Evolutionary conservation across 2,797 vertebrate genomes (phyloP).

Genomic region (Craterocephalus amniculus): DNA sequence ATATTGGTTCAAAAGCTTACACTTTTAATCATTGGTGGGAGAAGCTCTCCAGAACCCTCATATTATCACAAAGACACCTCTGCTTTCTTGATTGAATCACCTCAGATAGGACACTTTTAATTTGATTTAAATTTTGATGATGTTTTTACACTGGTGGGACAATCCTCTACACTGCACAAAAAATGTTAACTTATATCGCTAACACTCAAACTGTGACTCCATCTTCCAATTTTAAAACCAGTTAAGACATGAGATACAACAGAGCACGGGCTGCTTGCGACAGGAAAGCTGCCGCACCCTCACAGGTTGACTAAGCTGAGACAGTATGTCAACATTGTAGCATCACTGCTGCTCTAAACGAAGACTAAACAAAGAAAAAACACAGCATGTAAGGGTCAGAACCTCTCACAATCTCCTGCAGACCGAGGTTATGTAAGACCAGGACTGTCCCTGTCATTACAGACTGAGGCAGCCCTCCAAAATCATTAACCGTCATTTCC

Average conservation of each 20-base stretch:
- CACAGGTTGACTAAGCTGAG: slow-evolving; percentile 50
- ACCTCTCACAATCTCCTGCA: slow-evolving; percentile 46
- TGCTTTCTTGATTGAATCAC: not conserved
- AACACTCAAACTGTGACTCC: not conserved
- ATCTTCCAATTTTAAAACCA: slow-evolving; percentile 21
- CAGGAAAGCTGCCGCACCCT: slow-evolving; percentile 25
- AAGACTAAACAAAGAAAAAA: slow-evolving; percentile 38
- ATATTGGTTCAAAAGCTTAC: slow-evolving; percentile 20
- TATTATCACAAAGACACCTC: not conserved
- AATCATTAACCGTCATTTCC: slow-evolving; percentile 21
- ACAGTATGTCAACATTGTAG: slow-evolving; percentile 41
- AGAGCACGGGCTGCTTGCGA: slow-evolving; percentile 18
- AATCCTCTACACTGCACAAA: not conserved
- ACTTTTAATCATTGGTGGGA: not conserved
- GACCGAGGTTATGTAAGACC: slow-evolving; percentile 51
- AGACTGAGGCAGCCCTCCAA: slow-evolving; percentile 46
- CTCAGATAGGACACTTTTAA: not conserved
- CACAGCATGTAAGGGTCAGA: slow-evolving; percentile 51
- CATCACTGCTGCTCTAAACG: slow-evolving; percentile 26
- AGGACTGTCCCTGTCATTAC: slow-evolving; percentile 29
- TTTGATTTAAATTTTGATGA: slow-evolving; percentile 10
- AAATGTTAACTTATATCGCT: slow-evolving; percentile 12
- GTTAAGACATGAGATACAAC: slow-evolving; percentile 2
- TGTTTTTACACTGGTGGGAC: not conserved
- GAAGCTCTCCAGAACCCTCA: not conserved